Conservation (phyloP, 1,140 invertebrate species). For the Neomicropteryx cornuta region DNA sequence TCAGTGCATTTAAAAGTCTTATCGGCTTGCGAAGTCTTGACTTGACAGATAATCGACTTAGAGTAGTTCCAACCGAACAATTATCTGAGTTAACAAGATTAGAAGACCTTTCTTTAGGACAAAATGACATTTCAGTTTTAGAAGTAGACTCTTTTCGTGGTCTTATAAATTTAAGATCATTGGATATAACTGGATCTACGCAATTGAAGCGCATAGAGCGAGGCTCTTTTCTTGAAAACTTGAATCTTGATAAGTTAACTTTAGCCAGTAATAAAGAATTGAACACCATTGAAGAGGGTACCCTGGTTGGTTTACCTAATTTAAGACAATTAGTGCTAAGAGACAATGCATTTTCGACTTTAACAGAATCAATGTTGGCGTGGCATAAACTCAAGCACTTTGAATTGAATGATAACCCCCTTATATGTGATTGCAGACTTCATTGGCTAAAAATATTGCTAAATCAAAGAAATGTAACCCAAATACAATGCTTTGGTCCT, state of each 20-base stretch:
- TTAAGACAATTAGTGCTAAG: conserved; percentile 61
- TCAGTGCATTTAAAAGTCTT: conserved; percentile 63
- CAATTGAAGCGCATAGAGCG: conserved; percentile 57
- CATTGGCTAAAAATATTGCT: conserved; percentile 72
- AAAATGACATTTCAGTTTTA: conserved; percentile 64
- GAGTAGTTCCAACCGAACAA: conserved; percentile 61
- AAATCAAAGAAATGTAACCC: conserved; percentile 56
- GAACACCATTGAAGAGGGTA: conserved; percentile 56
- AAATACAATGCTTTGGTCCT: conserved; percentile 64
- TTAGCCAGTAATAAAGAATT: conserved; percentile 68
- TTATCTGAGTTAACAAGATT: conserved; percentile 55
- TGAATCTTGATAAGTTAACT: conserved; percentile 66
- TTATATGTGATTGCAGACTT: conserved; percentile 69
- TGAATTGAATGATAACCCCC: conserved; percentile 72
- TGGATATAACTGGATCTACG: conserved; percentile 67
- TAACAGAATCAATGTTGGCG: conserved; percentile 63
- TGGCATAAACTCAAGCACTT: conserved; percentile 65
- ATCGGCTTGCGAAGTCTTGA: conserved; percentile 60
- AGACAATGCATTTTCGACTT: conserved; percentile 65
- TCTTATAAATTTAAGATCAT: conserved; percentile 57
- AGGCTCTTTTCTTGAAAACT: conserved; percentile 66
- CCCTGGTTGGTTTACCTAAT: conserved; percentile 65
- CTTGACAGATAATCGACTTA: conserved; percentile 66
- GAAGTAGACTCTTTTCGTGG: conserved; percentile 63
- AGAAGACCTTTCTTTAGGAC: conserved; percentile 69